Percentiles rank a stretch among this genome's conserved stretches.
Conservation (phyloP, 2,888 invertebrate species). For the Apotomis turbidana region DNA sequence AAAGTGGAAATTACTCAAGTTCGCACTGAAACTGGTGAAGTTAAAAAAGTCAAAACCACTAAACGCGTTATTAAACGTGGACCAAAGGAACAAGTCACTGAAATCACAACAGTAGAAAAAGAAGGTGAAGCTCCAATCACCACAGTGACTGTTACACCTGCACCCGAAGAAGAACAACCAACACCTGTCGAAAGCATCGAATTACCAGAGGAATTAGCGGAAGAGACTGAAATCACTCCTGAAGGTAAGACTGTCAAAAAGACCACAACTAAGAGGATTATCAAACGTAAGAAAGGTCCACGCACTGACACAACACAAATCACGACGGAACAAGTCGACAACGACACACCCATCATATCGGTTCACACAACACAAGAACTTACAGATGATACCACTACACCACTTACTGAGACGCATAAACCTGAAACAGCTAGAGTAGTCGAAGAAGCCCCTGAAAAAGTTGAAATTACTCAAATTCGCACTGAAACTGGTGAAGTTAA, state of each 20-base stretch:
- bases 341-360: neutral
- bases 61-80: slow-evolving; percentile 28
- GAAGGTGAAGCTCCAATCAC: slow-evolving; percentile 6
- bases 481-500: slow-evolving; percentile 13
- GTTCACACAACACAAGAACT: slow-evolving; percentile 11
- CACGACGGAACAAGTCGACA: neutral
- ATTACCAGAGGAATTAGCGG: neutral
- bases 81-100: slow-evolving; percentile 2
- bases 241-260: neutral
- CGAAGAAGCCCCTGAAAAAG: neutral
- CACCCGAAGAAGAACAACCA: slow-evolving; percentile 38
- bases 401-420: neutral
- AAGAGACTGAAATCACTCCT: neutral
- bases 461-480: slow-evolving; percentile 20
- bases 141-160: neutral
- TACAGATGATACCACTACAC: neutral
- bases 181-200: neutral
- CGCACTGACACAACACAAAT: slow-evolving; percentile 3
- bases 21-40: slow-evolving; percentile 7
- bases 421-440: neutral
- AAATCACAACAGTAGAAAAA: slow-evolving; percentile 10
- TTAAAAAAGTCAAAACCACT: slow-evolving; percentile 44
- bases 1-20: slow-evolving; percentile 1
- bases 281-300: slow-evolving; percentile 7
- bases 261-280: neutral